Conservation (phyloP, 1,140 invertebrate species). For the Meloidogyne exigua region DNA sequence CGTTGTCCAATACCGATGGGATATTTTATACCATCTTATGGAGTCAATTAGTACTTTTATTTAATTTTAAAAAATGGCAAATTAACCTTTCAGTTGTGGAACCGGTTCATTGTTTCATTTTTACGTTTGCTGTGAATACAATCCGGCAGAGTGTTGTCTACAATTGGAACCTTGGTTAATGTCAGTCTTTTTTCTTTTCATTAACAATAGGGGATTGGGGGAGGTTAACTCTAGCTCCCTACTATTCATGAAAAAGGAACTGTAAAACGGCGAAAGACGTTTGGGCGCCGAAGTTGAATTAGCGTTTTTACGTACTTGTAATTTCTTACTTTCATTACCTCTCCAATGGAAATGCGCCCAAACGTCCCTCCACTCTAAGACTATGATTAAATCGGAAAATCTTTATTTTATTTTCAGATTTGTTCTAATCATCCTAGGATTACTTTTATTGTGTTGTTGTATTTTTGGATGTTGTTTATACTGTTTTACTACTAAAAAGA, state of each 20-base stretch:
- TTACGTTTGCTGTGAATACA: constrained; percentile 53
- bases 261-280: neutral
- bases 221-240: too few relatives aligned
- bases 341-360: neutral
- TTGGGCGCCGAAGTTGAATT: too few relatives aligned
- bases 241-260: too few relatives aligned
- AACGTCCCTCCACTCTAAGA: too few relatives aligned
- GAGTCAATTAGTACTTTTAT: neutral
- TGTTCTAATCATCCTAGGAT: constrained; percentile 20
- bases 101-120: constrained; percentile 52
- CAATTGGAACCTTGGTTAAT: constrained; percentile 52
- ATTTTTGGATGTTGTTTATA: constrained; percentile 14
- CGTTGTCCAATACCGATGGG: too few relatives aligned
- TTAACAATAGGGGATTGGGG: too few relatives aligned
- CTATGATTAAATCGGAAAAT: neutral
- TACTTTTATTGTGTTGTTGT: constrained; percentile 31
- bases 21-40: too few relatives aligned
- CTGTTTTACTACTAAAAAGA: constrained; percentile 16
- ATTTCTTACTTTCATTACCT: too few relatives aligned
- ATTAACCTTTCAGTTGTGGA: constrained; percentile 40
- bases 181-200: constrained; percentile 40
- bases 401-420: constrained; percentile 24
- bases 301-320: too few relatives aligned
- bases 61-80: too few relatives aligned
- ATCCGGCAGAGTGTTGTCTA: constrained; percentile 47